A percentile compares a stretch with the other conserved stretches of the same genome.
Evolutionary conservation across 2,888 invertebrate species (phyloP).

Genomic region (Hedychridium roseum): DNA sequence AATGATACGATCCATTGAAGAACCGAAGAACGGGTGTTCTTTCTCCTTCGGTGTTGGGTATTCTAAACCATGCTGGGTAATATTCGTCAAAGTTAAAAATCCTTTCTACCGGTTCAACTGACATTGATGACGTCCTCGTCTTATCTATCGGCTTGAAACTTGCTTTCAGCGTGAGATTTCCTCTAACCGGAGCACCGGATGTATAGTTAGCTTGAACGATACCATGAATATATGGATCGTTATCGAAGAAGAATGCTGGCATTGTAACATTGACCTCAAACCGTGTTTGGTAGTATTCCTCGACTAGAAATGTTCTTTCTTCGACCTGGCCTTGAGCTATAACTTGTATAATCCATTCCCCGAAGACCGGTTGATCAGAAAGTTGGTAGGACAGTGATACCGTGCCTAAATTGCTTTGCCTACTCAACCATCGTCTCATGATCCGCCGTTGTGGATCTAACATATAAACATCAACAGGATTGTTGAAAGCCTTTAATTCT

Average conservation of each 20-base stretch:
- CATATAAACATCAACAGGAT: constrained; percentile 91
- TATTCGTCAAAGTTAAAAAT: constrained; percentile 83
- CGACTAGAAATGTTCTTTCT: constrained; percentile 85
- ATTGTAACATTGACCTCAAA: constrained; percentile 96
- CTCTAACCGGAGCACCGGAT: constrained; percentile 88
- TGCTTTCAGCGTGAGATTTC: constrained; percentile 87
- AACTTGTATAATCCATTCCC: constrained; percentile 90
- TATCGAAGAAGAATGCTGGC: constrained; percentile 92
- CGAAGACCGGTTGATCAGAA: constrained; percentile 91
- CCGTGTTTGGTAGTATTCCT: constrained; percentile 94
- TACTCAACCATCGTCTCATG: constrained; percentile 91
- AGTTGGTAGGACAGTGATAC: constrained; percentile 91
- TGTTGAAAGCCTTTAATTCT: constrained; percentile 88
- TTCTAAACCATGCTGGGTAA: constrained; percentile 82
- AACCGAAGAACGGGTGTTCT: constrained; percentile 77
- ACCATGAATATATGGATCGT: constrained; percentile 84
- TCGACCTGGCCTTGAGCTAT: constrained; percentile 89
- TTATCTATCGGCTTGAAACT: constrained; percentile 74
- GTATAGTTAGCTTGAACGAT: constrained; percentile 94
- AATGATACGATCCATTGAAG: constrained; percentile 87
- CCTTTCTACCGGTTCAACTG: constrained; percentile 70
- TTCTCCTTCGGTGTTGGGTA: constrained; percentile 69
- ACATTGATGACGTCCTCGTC: constrained; percentile 18
- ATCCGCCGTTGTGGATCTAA: constrained; percentile 88
- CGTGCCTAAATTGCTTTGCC: constrained; percentile 88